phyloP scores from a whole-genome alignment of 2,113 vertebrate species.

The Pseudorasbora parva region DNA sequence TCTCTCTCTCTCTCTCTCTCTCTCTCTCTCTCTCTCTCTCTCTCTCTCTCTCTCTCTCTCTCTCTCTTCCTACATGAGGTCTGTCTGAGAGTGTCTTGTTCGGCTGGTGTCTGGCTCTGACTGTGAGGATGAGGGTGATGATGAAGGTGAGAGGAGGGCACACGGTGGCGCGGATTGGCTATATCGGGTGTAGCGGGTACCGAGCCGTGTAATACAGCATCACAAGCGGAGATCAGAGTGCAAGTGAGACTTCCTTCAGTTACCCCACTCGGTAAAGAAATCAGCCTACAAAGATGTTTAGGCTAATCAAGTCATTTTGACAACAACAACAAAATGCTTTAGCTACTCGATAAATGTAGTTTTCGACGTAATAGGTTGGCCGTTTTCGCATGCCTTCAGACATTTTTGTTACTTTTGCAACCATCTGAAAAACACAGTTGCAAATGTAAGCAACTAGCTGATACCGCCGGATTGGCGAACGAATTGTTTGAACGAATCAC shows the following conservation, averaged over 20 bases:
- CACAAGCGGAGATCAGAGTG: slow-evolving; percentile 6
- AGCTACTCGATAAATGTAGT: neutral
- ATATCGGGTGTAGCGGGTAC: neutral
- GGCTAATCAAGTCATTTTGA: neutral
- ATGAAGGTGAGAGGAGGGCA: slow-evolving; percentile 46
- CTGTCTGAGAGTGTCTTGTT: neutral
- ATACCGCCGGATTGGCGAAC: neutral
- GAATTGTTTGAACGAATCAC: slow-evolving; percentile 1
- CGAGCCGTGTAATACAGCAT: slow-evolving; percentile 6
- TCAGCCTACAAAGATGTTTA: neutral
- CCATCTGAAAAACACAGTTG: neutral
- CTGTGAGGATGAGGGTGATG: slow-evolving; percentile 27
- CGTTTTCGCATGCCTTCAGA: neutral
- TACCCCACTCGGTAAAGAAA: neutral
- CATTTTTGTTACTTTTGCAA: neutral
- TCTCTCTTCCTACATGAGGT: slow-evolving; percentile 1
- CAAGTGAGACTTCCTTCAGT: neutral
- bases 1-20: neutral
- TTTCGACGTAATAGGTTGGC: no score
- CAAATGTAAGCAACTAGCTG: neutral
- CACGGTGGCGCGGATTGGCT: slow-evolving; percentile 29
- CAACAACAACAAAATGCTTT: neutral
- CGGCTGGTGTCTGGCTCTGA: slow-evolving; percentile 36
- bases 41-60: neutral
- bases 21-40: no score